These are phyloP conservation scores for Chloroceryle aenea DNA, from an alignment of 2,113 vertebrate genomes.

Conservation along the genomic window DNA sequence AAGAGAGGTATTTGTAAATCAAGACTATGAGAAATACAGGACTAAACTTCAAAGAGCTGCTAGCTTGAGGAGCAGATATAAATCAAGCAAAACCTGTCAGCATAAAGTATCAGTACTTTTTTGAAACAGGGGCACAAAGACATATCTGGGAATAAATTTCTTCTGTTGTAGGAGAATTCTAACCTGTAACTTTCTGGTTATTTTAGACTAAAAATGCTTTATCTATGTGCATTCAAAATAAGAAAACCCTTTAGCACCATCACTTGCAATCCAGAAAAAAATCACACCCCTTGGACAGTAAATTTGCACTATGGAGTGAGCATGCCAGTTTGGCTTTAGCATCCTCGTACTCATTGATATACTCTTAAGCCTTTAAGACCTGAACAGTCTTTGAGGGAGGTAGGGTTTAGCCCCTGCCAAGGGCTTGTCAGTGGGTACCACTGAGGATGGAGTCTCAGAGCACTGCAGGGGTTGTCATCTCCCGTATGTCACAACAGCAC, in stretches of 20 bases:
- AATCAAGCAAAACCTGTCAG: neutral
- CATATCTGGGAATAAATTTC: neutral
- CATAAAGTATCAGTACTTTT: neutral
- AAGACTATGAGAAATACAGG: neutral
- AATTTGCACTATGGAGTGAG: neutral
- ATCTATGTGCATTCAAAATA: neutral
- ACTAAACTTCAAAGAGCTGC: neutral
- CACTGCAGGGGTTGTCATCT: neutral
- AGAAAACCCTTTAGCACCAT: neutral
- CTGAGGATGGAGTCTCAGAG: neutral
- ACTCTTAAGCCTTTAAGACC: neutral
- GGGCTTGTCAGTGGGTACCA: neutral
- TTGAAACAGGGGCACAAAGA: neutral
- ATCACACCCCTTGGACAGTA: neutral
- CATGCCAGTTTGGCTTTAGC: rapidly evolving
- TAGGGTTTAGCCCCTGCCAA: neutral
- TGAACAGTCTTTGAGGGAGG: neutral
- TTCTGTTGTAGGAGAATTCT: neutral
- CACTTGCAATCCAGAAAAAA: neutral
- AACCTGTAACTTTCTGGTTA: neutral
- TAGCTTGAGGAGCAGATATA: neutral
- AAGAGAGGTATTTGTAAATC: neutral
- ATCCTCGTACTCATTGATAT: neutral
- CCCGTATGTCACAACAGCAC: neutral
- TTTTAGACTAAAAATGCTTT: neutral